Evolutionary conservation across 2,888 invertebrate species (phyloP), one percentile per base, ranked within the genome.

Genomic region (Baccha elongata): DNA sequence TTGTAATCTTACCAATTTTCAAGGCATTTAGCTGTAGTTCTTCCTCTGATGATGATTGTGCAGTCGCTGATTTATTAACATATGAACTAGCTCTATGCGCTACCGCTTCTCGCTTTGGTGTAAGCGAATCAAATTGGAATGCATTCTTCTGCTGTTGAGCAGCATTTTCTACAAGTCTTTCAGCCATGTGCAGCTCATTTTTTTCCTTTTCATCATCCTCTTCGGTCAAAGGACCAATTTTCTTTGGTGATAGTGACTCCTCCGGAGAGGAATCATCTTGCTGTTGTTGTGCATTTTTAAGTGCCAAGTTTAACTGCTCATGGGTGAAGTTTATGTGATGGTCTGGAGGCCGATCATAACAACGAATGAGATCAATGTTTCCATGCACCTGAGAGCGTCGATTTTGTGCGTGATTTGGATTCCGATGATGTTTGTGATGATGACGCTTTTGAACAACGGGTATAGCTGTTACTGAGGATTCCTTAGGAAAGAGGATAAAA

Each of bases 81-180:
- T 78, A 53, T 53, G 71, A 37, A 46, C 40, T 84, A n/a, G 73
- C 71, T 67, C 65, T 75, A 60, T 68, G 55, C 32, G 60, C 62
- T 64, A 52, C 32, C 21, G 80, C 48, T 42, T 85, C 85, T 85
- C 88, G 87, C 86, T 89, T 90, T 85, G 90, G 90, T 87, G 91
- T 90, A n/a, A 91, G 87, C 79, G 91, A 90, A 87, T 91, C 91
- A 79, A 91, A 91, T 86, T 91, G 90, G 84, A 91, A 91, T 83
- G 88, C 90, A 87, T 88, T 90, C 85, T 89, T 89, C 73, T 90
- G 89, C 76, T 90, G 90, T 84, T 89, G 88, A 81, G 87, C 89
- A 79, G 88, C 87, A 80, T 87, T 87, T 86, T 91, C 91, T 32
- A 91, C 90, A 23, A 91, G 87, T 85, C 89, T 89, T 85, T 91